Percentiles rank a stretch among this genome's conserved stretches.
phyloP scores from a whole-genome alignment of 2,797 vertebrate genomes.

The Lacerta agilis region DNA sequence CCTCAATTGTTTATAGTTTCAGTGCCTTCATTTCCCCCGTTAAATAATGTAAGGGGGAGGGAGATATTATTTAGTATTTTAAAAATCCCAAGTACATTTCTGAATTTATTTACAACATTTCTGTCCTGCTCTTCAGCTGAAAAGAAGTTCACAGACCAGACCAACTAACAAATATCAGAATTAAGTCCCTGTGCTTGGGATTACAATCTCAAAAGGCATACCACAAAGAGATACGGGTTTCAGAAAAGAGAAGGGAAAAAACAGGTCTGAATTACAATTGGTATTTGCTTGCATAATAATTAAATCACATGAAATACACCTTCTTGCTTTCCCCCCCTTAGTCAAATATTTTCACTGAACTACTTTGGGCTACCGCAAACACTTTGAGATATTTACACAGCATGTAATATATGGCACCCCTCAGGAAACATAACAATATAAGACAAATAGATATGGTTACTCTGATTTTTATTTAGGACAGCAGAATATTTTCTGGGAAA shows the following conservation, averaged over 20 bases:
- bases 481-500: not conserved
- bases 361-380: not conserved
- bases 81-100: not conserved
- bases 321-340: not conserved
- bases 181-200: too few species aligned
- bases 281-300: not conserved
- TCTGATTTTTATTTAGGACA: not conserved
- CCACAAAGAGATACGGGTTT: too few species aligned
- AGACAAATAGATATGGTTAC: not conserved
- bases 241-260: too few species aligned
- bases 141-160: too few species aligned
- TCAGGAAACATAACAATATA: not conserved
- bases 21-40: not conserved
- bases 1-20: not conserved
- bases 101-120: not conserved
- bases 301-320: not conserved
- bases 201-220: too few species aligned
- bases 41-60: not conserved
- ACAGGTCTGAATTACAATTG: too few species aligned
- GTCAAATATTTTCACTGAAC: not conserved
- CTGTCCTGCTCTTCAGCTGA: too few species aligned
- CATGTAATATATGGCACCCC: not conserved
- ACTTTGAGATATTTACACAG: not conserved
- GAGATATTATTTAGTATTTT: not conserved
- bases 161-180: too few species aligned